Base-by-base conservation (phyloP, 2,888 invertebrate species). In the Gerosis bhagava region DNA sequence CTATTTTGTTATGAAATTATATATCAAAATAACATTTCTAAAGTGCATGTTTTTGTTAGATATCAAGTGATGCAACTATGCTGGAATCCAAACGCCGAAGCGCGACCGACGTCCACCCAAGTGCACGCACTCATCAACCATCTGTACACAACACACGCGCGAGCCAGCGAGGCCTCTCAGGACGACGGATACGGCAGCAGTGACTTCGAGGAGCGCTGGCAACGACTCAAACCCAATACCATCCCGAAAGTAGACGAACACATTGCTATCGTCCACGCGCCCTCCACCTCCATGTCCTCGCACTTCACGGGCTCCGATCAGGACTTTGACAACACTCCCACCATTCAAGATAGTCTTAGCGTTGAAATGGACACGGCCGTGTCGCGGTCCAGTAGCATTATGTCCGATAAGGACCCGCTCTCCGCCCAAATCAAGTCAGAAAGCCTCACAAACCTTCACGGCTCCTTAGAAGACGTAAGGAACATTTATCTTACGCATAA, bases 161-260 rank as follows among this genome's bases (percentile, higher is more conserved):
- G 56, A 24, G 49, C 63, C 5, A 54, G 49, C 31, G 59, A 59
- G 8, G 50, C 60, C 11, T 47, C 71, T 1, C 62, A 54, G n/a
- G 67, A 67, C 58, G 68, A 70, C 49, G 70, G 68, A 32, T 70
- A 70, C 54, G 66, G 65, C 28, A 72, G 67, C 58, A 68, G 81
- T 3, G 89, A 94, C 70, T 96, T 96, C 70, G 94, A 95, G 61
- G 89, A 90, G 29, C 91, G 94, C 43, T 95, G 95, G 95, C 92
- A 94, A 59, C 87, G 84, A 15, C 88, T 93, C 54, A 93, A 92
- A 67, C 93, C 94, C 10, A 94, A 94, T 71, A 76, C 83, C 25
- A 90, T 91, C 12, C 89, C 90, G 12, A 90, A 90, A 59, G 69
- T 90, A 17, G 92, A 92, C 65, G 91, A 91, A 51, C 89, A 90